phyloP scores from a whole-genome alignment of 2,888 invertebrate genomes.

The Dendrolimus pini region DNA sequence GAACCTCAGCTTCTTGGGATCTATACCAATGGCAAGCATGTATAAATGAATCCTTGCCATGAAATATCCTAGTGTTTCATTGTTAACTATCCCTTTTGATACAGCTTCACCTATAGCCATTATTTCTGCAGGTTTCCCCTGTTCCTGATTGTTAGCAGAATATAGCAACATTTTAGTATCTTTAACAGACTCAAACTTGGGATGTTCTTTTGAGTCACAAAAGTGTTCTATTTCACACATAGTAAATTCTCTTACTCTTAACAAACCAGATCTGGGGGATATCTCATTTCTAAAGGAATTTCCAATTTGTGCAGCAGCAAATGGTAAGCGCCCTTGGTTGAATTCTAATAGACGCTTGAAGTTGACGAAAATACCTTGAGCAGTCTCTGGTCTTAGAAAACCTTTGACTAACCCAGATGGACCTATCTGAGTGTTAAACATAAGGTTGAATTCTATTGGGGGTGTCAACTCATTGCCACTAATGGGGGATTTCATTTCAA shows the following conservation, averaged over 20 bases:
- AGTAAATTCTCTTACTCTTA: slow-evolving; percentile 98
- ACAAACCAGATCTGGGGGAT: slow-evolving; percentile 96
- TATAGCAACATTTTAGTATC: slow-evolving; percentile 89
- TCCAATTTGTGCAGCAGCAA: slow-evolving; percentile 99
- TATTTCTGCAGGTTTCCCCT: slow-evolving; percentile 90
- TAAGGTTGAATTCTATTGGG: slow-evolving; percentile 98
- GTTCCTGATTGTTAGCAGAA: slow-evolving; percentile 98
- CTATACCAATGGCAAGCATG: slow-evolving; percentile 91
- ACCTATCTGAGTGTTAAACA: slow-evolving; percentile 99
- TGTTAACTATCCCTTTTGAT: slow-evolving; percentile 89
- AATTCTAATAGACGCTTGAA: slow-evolving; percentile 98
- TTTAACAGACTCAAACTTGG: slow-evolving; percentile 89
- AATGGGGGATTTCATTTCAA: slow-evolving; percentile 95
- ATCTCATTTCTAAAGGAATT: slow-evolving; percentile 99
- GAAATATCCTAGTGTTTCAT: slow-evolving; percentile 98
- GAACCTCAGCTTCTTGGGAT: slow-evolving; percentile 90
- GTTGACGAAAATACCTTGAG: slow-evolving; percentile 99
- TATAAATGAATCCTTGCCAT: slow-evolving; percentile 97
- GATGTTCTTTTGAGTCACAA: slow-evolving; percentile 96
- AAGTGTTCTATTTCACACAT: slow-evolving; percentile 99
- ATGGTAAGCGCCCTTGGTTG: slow-evolving; percentile 96
- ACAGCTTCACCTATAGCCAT: slow-evolving; percentile 94
- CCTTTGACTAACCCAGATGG: slow-evolving; percentile 96
- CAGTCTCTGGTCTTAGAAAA: slow-evolving; percentile 98
- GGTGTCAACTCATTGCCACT: slow-evolving; percentile 96